Evolutionary conservation across 2,888 invertebrate species (phyloP), one percentile per base, ranked within the genome.

Genomic region (Andrena dorsata): DNA sequence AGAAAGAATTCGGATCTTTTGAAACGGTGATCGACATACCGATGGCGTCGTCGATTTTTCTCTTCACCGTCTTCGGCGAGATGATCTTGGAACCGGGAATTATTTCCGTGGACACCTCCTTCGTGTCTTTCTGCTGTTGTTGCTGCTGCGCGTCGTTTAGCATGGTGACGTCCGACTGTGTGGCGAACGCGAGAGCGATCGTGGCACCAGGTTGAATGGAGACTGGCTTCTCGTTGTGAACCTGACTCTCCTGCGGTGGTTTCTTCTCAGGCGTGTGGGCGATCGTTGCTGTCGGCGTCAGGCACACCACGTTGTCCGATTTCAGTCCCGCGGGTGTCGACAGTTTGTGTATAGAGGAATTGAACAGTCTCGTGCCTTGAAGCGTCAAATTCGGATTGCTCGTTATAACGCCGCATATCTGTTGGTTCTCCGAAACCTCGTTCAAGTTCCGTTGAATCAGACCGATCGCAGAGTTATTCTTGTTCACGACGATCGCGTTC

Each of bases 341-440:
- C 8, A 92, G 51, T 84, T 93, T 93, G 4, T 91, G 91, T 53
- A 92, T 92, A 13, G 92, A 88, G 3, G 94, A 93, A 64, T 93
- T 94, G 66, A 92, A 93, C 23, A 94, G 78, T 70, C 94, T 89
- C 47, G 93, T 90, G 2, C 91, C 85, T 56, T 93, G 93, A 7
- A 91, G 86, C 8, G 89, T 80, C n/a, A 93, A 68, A 83, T 92
- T 93, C 0, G 93, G 92, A 85, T 92, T 94, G 80, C 93, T 94
- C 10, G 94, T 92, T 49, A 94, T 94, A 0, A 94, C 94, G 0
- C 94, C 92, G 74, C 94, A 93, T 28, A 93, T 91, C 61, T 92
- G 92, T 56, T 92, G 93, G 61, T 53, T 89, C 13, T 92, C 92
- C 1, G 85, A 56, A 3, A 90, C 85, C 26, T 93, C 93, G 23